These are phyloP conservation scores for Sebastes hubbsi DNA, from an alignment of 2,797 vertebrate species.

Conservation along the genomic window DNA sequence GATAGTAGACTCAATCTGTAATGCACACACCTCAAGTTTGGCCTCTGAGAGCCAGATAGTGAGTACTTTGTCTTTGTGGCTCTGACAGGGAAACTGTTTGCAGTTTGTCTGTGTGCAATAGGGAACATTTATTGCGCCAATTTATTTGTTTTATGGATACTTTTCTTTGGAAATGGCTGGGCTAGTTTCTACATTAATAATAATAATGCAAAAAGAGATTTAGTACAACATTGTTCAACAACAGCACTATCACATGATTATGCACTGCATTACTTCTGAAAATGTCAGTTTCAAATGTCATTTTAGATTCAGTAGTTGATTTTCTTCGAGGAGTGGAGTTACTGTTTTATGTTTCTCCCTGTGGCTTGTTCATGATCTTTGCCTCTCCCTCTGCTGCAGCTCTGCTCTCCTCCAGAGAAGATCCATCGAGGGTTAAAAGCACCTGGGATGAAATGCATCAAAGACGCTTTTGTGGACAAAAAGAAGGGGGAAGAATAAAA, in stretches of 20 bases:
- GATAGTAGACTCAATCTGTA: background rate
- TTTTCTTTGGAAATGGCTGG: background rate
- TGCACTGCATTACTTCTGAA: background rate
- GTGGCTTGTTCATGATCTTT: slow-evolving; percentile 11
- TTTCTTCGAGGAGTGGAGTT: background rate
- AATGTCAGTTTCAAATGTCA: background rate
- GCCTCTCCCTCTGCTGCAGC: slow-evolving; percentile 23
- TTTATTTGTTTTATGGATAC: background rate
- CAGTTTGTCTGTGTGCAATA: background rate
- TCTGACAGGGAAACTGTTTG: background rate
- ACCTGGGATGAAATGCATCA: slow-evolving; percentile 74
- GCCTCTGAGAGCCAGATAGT: background rate
- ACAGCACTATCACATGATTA: background rate
- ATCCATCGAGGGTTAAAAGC: slow-evolving; percentile 61
- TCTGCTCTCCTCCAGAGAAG: slow-evolving; percentile 39
- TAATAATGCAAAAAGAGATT: background rate
- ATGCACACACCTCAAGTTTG: slow-evolving; percentile 1
- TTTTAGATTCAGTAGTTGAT: background rate
- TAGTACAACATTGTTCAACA: background rate
- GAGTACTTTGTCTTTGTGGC: background rate
- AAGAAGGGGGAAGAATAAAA: slow-evolving; percentile 56
- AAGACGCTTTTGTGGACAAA: slow-evolving; percentile 74
- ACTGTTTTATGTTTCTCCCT: slow-evolving; percentile 14
- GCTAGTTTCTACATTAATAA: background rate
- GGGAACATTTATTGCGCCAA: background rate